Evolutionary conservation across 2,888 invertebrate species (phyloP).

Genomic region (Drosophila lacicola): DNA sequence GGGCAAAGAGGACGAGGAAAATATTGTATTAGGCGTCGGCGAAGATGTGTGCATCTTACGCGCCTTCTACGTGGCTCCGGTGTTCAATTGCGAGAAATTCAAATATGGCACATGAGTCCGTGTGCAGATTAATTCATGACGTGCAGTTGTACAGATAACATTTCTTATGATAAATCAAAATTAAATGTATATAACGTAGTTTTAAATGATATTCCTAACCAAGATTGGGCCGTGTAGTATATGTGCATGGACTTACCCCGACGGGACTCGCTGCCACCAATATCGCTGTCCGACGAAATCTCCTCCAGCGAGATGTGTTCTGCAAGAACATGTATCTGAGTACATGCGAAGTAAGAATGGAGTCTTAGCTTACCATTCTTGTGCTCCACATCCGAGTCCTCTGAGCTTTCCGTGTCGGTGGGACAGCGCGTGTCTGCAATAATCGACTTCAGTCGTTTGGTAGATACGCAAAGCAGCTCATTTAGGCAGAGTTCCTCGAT

Average conservation of each 20-base stretch:
- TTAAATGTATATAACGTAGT: slow-evolving; percentile 36
- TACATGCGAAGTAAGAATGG: not conserved
- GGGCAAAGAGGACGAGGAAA: slow-evolving; percentile 70
- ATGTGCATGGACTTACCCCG: slow-evolving; percentile 50
- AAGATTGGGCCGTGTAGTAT: too few relatives aligned
- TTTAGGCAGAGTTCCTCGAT: slow-evolving; percentile 87
- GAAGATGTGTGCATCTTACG: slow-evolving; percentile 82
- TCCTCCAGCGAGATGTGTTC: slow-evolving; percentile 88
- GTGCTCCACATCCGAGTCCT: slow-evolving; percentile 83
- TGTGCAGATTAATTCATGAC: not conserved
- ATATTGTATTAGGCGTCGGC: slow-evolving; percentile 63
- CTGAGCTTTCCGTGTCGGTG: slow-evolving; percentile 84
- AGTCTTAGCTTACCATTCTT: slow-evolving; percentile 73
- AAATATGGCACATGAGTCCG: slow-evolving; percentile 60
- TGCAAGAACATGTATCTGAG: slow-evolving; percentile 44
- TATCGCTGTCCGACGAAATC: slow-evolving; percentile 86
- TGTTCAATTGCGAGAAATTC: slow-evolving; percentile 70
- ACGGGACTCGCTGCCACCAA: slow-evolving; percentile 63
- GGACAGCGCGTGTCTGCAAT: slow-evolving; percentile 85
- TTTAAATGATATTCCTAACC: not conserved
- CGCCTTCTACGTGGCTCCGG: slow-evolving; percentile 78
- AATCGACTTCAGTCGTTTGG: slow-evolving; percentile 87
- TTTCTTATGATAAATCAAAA: slow-evolving; percentile 37
- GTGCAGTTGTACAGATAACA: slow-evolving; percentile 48
- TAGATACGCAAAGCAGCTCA: slow-evolving; percentile 88